Evolutionary conservation across 2,797 vertebrate genomes (phyloP).

Genomic region (Amphiprion clarkii): DNA sequence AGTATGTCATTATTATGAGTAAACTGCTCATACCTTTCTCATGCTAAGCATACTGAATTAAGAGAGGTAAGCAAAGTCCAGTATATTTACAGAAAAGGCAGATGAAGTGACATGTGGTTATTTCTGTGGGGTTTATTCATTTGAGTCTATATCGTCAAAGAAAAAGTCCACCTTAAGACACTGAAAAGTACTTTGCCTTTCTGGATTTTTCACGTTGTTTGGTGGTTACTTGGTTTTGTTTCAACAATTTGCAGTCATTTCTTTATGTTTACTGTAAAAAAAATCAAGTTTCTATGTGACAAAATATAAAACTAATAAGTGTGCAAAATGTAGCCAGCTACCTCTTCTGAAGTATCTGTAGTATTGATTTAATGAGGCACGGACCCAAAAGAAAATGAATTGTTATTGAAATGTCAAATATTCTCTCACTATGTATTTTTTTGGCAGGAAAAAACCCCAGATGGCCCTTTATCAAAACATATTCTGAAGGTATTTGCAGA

Average conservation of each 20-base stretch:
- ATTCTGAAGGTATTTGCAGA: no score
- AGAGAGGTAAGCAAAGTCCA: constrained; percentile 64
- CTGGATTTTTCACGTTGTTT: constrained; percentile 7
- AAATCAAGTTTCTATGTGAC: no score
- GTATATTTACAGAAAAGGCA: constrained; percentile 34
- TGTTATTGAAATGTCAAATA: no score
- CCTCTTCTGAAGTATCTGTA: no score
- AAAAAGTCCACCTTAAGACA: constrained; percentile 55
- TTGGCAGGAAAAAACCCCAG: no score
- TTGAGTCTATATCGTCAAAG: constrained; percentile 35
- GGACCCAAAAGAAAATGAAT: no score
- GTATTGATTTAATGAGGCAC: no score
- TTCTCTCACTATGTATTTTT: no score
- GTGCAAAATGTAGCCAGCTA: no score
- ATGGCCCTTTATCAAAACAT: no score
- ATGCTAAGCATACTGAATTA: constrained; percentile 54
- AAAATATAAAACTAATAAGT: background rate
- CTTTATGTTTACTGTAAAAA: background rate
- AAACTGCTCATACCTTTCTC: constrained; percentile 50
- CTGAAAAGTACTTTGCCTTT: constrained; percentile 1
- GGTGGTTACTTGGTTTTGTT: background rate
- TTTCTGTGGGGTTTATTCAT: constrained; percentile 26
- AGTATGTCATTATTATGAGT: constrained; percentile 22
- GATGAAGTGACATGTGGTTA: constrained; percentile 2
- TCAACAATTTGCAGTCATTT: background rate